phyloP scores from a whole-genome alignment of 2,797 vertebrate species.

The Sebastes kiyomatsui region DNA sequence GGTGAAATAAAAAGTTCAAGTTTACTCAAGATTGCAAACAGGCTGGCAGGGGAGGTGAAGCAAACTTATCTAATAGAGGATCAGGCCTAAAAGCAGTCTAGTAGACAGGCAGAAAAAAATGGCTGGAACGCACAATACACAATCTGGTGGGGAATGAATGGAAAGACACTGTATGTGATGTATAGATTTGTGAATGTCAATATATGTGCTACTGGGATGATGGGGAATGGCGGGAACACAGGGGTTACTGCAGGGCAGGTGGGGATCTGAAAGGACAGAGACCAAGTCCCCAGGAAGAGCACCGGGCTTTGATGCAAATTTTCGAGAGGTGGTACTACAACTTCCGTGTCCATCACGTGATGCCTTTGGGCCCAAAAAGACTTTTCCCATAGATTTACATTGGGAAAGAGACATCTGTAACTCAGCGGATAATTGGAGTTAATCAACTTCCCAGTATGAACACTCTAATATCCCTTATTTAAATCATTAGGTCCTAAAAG shows the following conservation, averaged over 20 bases:
- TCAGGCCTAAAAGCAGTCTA: neutral
- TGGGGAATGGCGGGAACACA: neutral
- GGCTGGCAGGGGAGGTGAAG: neutral
- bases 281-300: too few relatives aligned
- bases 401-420: too few relatives aligned
- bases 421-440: too few relatives aligned
- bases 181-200: too few relatives aligned
- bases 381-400: too few relatives aligned
- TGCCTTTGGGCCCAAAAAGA: too few relatives aligned
- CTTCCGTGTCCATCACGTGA: too few relatives aligned
- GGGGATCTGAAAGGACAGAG: neutral
- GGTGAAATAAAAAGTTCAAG: neutral
- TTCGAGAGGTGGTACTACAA: too few relatives aligned
- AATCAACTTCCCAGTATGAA: too few relatives aligned
- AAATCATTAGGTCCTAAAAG: too few relatives aligned
- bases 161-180: neutral
- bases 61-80: neutral
- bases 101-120: neutral
- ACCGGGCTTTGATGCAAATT: too few relatives aligned
- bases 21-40: neutral
- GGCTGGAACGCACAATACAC: neutral
- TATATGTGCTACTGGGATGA: neutral
- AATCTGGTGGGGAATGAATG: neutral
- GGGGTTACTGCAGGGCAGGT: neutral
- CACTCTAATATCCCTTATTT: too few relatives aligned